These are phyloP conservation scores for Polyploca ridens DNA, from an alignment of 2,888 invertebrate species.

Conservation along the genomic window DNA sequence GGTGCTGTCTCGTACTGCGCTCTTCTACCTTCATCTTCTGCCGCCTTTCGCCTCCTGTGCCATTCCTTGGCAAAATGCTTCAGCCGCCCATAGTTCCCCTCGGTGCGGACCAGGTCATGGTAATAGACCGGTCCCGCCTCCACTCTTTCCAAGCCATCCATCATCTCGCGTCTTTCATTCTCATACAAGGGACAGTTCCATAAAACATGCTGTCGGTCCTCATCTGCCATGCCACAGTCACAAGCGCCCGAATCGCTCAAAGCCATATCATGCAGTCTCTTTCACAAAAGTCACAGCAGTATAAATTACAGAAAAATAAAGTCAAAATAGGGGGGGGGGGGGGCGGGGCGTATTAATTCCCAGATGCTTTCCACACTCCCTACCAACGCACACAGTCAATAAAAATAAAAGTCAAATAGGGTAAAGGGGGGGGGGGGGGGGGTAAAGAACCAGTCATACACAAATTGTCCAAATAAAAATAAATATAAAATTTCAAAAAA, in stretches of 20 bases:
- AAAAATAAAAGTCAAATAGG: too few species aligned
- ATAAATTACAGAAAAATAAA: too few species aligned
- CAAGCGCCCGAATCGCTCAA: neutral
- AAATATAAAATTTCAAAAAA: too few species aligned
- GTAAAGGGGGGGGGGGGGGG: too few species aligned
- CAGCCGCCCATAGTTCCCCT: neutral
- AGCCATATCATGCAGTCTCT: conserved; percentile 12
- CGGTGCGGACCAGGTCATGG: neutral
- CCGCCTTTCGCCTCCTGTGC: conserved; percentile 1
- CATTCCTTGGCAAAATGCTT: neutral
- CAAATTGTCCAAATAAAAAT: too few species aligned
- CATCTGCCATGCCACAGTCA: neutral
- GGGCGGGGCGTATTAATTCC: too few species aligned
- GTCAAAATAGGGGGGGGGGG: too few species aligned
- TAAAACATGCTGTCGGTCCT: conserved; percentile 13
- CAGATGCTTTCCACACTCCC: too few species aligned
- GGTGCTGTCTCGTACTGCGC: too few species aligned
- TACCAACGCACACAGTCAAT: too few species aligned
- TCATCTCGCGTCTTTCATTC: neutral
- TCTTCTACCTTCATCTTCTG: neutral
- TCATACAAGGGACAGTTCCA: conserved; percentile 13
- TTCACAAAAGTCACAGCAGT: conserved; percentile 14
- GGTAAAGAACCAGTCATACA: too few species aligned
- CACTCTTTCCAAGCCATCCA: conserved; percentile 3
- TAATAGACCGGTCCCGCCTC: conserved; percentile 7